These are phyloP conservation scores for Daphoenositta chrysoptera DNA, from an alignment of 2,113 vertebrate genomes.

Conservation along the genomic window DNA sequence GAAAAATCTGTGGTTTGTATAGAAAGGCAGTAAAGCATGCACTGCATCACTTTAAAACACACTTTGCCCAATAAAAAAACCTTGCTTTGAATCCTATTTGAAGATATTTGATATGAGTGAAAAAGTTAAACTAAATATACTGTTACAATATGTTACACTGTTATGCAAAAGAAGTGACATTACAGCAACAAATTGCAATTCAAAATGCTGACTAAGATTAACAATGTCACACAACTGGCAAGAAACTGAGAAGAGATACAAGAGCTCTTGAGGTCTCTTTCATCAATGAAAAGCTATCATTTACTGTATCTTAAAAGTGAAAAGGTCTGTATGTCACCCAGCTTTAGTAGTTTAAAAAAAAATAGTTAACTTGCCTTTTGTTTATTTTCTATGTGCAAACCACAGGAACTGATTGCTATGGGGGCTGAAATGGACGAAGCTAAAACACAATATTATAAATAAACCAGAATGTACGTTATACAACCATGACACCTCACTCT, in stretches of 20 bases:
- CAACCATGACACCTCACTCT: neutral
- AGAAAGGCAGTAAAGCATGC: neutral
- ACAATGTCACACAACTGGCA: neutral
- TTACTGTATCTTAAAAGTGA: neutral
- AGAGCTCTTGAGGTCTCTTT: neutral
- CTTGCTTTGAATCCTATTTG: neutral
- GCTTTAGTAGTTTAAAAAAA: neutral
- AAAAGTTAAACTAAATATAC: neutral
- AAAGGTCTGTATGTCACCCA: neutral
- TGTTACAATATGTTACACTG: neutral
- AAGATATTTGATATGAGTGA: neutral
- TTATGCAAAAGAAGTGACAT: neutral
- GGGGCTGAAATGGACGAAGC: neutral
- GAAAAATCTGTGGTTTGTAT: neutral
- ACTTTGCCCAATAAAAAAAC: neutral
- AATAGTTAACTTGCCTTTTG: neutral
- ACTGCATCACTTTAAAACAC: neutral
- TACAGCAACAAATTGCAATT: neutral
- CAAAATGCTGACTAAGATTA: neutral
- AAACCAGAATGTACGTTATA: neutral
- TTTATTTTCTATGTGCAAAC: neutral
- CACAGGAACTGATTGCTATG: neutral
- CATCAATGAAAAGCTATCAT: neutral
- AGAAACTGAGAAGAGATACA: neutral
- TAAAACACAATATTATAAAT: neutral